Evolutionary conservation across 2,888 invertebrate species (phyloP).

Genomic region (Rhagonycha lutea): DNA sequence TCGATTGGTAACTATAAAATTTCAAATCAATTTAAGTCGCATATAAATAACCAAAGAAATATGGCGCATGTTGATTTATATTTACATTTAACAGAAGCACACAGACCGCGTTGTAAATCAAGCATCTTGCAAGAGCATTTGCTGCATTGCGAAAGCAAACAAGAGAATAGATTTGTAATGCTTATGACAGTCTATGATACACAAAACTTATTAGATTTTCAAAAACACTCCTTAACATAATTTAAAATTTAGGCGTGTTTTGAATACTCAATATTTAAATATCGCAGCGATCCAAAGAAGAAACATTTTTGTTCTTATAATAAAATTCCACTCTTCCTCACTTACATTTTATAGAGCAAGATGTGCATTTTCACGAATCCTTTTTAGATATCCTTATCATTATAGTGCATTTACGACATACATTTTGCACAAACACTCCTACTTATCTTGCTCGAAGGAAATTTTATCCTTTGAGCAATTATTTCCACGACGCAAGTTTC

Average conservation of each 20-base stretch:
- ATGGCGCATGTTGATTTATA: background rate
- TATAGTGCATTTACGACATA: slow-evolving; percentile 18
- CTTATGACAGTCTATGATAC: slow-evolving; percentile 13
- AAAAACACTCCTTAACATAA: slow-evolving; percentile 16
- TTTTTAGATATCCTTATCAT: slow-evolving; percentile 13
- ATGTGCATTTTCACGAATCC: slow-evolving; percentile 5
- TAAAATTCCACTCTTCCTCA: background rate
- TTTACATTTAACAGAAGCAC: slow-evolving; percentile 14
- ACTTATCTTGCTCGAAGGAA: slow-evolving; percentile 4
- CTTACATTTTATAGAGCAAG: background rate
- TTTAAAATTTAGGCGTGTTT: slow-evolving; percentile 9
- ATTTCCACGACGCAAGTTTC: background rate
- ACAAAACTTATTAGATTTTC: slow-evolving; percentile 14
- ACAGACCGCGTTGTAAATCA: slow-evolving; percentile 18
- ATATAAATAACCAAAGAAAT: background rate
- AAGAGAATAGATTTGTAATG: slow-evolving; percentile 13
- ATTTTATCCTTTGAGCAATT: background rate
- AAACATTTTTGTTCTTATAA: background rate
- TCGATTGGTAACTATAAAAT: background rate
- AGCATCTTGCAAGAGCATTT: slow-evolving; percentile 15
- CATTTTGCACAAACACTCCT: slow-evolving; percentile 10
- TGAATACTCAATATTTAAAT: slow-evolving; percentile 9
- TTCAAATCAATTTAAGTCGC: background rate
- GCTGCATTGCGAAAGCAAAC: slow-evolving; percentile 10
- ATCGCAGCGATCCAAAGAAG: background rate